These are phyloP conservation scores for Ridgeia piscesae DNA, from an alignment of 1,140 invertebrate genomes.

Conservation along the genomic window DNA sequence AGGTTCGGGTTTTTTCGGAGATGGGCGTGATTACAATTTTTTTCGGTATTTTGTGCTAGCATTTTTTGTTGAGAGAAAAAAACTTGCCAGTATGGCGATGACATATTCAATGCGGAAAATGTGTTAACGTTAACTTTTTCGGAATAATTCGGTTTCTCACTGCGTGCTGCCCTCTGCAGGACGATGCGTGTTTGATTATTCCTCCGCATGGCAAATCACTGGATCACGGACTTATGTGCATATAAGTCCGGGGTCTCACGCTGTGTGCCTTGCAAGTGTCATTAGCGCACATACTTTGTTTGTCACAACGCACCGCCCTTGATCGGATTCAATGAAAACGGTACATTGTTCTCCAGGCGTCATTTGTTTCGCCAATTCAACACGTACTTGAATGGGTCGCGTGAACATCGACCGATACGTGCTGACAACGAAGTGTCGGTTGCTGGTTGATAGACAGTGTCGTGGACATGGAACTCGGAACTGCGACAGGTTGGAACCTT, in stretches of 20 bases:
- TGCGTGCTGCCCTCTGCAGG: not conserved
- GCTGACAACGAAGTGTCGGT: not conserved
- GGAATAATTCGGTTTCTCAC: not conserved
- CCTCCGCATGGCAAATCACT: too few relatives aligned
- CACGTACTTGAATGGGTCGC: not conserved
- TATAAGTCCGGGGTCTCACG: not conserved
- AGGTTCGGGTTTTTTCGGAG: not conserved
- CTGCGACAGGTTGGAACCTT: not conserved
- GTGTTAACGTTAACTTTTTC: not conserved
- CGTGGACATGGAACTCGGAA: not conserved
- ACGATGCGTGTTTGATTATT: too few relatives aligned
- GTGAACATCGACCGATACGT: not conserved
- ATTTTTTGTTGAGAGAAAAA: not conserved
- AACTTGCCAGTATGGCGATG: not conserved
- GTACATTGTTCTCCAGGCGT: not conserved
- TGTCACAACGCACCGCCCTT: not conserved
- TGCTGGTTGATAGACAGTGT: not conserved
- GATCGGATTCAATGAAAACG: not conserved
- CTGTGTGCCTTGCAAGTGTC: not conserved
- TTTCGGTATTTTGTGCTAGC: not conserved
- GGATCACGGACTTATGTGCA: too few relatives aligned
- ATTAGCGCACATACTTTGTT: not conserved
- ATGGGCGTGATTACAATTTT: not conserved
- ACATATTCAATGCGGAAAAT: not conserved
- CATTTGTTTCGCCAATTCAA: not conserved